Evolutionary conservation across 2,888 invertebrate species (phyloP), one percentile per base, ranked within the genome.

Genomic region (Hedya salicella): DNA sequence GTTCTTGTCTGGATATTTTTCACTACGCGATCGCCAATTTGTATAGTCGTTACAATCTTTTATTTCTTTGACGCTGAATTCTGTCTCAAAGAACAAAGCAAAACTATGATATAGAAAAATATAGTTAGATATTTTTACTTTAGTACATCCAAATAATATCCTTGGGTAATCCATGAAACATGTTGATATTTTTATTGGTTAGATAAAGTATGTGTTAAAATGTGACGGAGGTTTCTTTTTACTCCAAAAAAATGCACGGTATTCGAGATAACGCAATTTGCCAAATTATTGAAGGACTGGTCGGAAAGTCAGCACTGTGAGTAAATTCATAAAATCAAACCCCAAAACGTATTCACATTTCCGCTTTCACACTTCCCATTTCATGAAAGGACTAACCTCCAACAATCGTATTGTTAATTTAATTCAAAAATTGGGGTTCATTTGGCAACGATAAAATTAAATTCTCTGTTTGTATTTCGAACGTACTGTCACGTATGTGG

Each of bases 1-100:
- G 83, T 80, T 82, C 78, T 71, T 74, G 78, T 75, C 78, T 77
- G 79, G 73, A 72, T 74, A 83, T 84, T 85, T 87, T 83, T 85
- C 83, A 83, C 82, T 81, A 76, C 78, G 73, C 73, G 78, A 77
- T 76, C 78, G 73, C 73, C 79, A 77, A 81, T 81, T 76, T 75
- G 71, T 76, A 75, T 70, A 73, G 70, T 71, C 67, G 44, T 32
- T 19, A 60, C 59, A 70, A 71, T 70, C 72, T 72, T 73, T 75
- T 73, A 68, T 74, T 73, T 70, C 52, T 57, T 57, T 57, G 44
- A 65, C 68, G 11, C 36, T 39, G 39, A 16, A 11, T 36, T 14
- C 48, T 21, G 42, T 19, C 50, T 49, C n/a, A 21, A 14, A 44
- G 11, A 64, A 59, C 25, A 46, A 54, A 46, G n/a, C 16, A 25